Evolutionary conservation across 2,113 vertebrate species (phyloP).

Genomic region (Dinomys branickii): DNA sequence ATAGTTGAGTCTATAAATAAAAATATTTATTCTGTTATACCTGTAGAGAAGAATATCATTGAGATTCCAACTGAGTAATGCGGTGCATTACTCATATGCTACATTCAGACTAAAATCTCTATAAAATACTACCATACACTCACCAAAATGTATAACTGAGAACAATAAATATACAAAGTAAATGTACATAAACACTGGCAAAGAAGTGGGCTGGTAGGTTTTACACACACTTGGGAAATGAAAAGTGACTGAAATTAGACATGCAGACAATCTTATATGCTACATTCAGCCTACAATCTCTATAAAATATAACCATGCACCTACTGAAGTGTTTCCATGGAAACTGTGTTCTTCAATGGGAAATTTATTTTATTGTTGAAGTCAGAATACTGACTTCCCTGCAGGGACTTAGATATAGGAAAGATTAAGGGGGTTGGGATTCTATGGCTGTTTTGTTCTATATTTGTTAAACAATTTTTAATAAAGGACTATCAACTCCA

Average conservation of each 20-base stretch:
- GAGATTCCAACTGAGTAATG: neutral
- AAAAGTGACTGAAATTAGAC: neutral
- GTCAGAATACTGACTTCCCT: neutral
- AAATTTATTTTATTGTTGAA: neutral
- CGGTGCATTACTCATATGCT: neutral
- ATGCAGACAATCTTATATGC: no score
- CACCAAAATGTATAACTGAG: no score
- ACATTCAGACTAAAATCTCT: no score
- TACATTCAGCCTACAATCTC: no score
- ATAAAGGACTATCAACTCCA: neutral
- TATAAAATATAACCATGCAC: no score
- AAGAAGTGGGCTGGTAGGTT: neutral
- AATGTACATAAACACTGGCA: no score
- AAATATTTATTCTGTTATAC: neutral
- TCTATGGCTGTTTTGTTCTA: neutral
- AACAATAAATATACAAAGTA: no score
- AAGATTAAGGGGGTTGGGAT: accelerated
- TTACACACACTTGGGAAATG: neutral
- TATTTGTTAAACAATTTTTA: neutral
- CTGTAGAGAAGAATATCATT: neutral
- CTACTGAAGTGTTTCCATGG: neutral
- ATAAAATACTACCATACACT: no score
- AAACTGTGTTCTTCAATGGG: neutral
- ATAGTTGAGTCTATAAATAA: neutral
- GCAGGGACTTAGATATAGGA: accelerated